Percentiles rank a stretch among this genome's conserved stretches.
These are phyloP conservation scores for Drosophila cracens DNA, from an alignment of 2,888 invertebrate genomes.

Conservation along the genomic window DNA sequence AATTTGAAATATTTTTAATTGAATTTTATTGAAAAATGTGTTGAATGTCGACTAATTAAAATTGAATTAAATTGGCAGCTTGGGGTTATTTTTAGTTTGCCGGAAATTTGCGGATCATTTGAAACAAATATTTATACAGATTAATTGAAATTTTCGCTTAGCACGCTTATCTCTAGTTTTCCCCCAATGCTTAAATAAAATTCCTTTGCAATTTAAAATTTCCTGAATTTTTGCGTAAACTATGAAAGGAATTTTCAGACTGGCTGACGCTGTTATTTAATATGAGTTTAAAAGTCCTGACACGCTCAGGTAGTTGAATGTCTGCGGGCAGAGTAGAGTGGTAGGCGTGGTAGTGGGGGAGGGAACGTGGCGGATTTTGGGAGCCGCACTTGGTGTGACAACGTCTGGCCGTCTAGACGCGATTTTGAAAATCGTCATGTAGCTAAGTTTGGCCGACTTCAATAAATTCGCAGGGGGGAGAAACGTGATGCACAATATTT, in stretches of 20 bases:
- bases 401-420: conserved; percentile 67
- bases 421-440: conserved; percentile 27
- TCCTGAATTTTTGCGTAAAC: neutral
- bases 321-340: neutral
- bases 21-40: neutral
- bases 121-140: conserved; percentile 43
- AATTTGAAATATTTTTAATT: neutral
- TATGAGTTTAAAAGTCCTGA: conserved; percentile 25
- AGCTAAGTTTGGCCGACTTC: conserved; percentile 39
- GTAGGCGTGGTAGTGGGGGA: neutral
- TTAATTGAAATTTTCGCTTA: conserved; percentile 44
- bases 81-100: conserved; percentile 12
- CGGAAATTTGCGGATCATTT: neutral
- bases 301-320: conserved; percentile 15
- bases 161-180: neutral
- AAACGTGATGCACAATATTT: conserved; percentile 30
- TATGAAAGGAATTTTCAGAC: neutral
- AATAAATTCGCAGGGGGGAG: conserved; percentile 53
- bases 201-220: conserved; percentile 2
- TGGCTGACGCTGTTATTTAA: conserved; percentile 11
- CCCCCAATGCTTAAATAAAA: neutral
- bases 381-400: conserved; percentile 47
- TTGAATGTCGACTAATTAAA: neutral
- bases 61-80: neutral
- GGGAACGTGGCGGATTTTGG: too few species aligned